A percentile compares a stretch with the other conserved stretches of the same genome.
phyloP scores from a whole-genome alignment of 2,113 vertebrate genomes.

The Lontra canadensis region DNA sequence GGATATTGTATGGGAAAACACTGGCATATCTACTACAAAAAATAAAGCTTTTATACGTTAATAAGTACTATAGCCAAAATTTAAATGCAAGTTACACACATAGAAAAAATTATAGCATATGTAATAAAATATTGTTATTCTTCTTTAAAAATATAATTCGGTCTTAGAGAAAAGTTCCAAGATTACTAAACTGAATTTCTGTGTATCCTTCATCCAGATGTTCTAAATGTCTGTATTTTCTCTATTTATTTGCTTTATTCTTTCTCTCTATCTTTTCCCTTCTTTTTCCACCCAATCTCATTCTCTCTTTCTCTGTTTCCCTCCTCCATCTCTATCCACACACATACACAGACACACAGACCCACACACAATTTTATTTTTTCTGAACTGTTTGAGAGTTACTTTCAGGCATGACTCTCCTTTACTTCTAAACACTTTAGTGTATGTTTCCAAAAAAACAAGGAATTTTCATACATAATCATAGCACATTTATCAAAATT shows the following conservation, averaged over 20 bases:
- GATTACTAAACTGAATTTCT: not conserved
- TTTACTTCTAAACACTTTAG: not conserved
- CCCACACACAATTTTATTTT: not conserved
- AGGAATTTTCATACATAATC: not conserved
- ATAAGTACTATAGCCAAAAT: not conserved
- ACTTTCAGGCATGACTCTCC: not conserved
- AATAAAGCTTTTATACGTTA: not conserved
- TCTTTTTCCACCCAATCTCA: not conserved
- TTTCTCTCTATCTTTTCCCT: not conserved
- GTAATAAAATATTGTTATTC: not conserved
- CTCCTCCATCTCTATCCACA: not conserved
- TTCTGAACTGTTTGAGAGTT: not conserved
- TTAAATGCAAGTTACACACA: not conserved
- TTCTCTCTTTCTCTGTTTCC: not conserved
- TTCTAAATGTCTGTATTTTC: not conserved
- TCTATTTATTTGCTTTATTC: not conserved
- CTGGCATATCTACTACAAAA: not conserved
- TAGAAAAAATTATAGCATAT: not conserved
- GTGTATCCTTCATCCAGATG: not conserved
- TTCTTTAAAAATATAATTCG: not conserved
- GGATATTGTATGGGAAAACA: not conserved
- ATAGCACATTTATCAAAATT: not conserved
- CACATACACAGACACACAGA: not conserved
- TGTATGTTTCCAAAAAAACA: not conserved
- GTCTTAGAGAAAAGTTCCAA: not conserved